Evolutionary conservation across 2,888 invertebrate species (phyloP).

Genomic region (Acronicta leporina): DNA sequence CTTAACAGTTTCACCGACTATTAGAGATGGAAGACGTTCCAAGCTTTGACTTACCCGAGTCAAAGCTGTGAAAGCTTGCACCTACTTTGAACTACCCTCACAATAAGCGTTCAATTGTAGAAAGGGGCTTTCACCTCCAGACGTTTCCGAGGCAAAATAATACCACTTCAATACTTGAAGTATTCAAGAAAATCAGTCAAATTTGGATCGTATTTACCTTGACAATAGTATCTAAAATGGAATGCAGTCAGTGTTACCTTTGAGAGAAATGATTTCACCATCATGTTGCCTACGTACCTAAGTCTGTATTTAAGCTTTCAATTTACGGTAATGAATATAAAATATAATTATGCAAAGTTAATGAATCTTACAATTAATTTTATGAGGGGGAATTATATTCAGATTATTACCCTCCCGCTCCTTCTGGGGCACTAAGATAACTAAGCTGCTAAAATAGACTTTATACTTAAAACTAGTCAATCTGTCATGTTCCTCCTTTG

Average conservation of each 20-base stretch:
- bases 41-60: neutral
- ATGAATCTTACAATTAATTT: too few relatives aligned
- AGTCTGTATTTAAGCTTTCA: constrained; percentile 20
- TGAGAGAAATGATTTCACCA: constrained; percentile 9
- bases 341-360: constrained; percentile 3
- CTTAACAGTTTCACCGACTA: neutral
- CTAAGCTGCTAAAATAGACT: too few relatives aligned
- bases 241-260: neutral
- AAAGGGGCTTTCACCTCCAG: constrained; percentile 13
- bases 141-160: constrained; percentile 6
- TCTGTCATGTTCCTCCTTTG: too few relatives aligned
- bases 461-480: too few relatives aligned
- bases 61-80: neutral
- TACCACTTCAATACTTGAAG: neutral
- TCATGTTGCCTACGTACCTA: constrained; percentile 17
- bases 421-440: too few relatives aligned
- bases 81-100: constrained; percentile 2
- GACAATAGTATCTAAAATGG: constrained; percentile 1
- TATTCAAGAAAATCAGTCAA: constrained; percentile 3
- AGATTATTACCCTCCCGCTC: too few relatives aligned
- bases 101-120: constrained; percentile 1
- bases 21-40: neutral
- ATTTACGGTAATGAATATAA: constrained; percentile 12
- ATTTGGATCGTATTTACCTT: neutral
- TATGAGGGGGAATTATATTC: too few relatives aligned